phyloP scores from a whole-genome alignment of 1,140 invertebrate genomes.

The Schlechtendalia chinensis region DNA sequence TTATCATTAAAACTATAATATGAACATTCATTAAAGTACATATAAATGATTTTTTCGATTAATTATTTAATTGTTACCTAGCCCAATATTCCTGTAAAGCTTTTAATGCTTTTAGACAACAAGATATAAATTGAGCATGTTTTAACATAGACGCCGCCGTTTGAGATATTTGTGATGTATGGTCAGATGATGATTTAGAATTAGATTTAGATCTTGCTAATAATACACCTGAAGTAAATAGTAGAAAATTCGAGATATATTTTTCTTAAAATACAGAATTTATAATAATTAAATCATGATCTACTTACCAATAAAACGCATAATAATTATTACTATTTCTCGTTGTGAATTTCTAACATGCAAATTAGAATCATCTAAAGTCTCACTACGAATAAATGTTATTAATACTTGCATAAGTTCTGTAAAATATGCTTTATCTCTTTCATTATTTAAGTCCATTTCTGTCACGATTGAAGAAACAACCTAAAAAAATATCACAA shows the following conservation, averaged over 20 bases:
- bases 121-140: slow-evolving; percentile 30
- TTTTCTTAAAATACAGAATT: neutral
- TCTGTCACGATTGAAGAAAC: slow-evolving; percentile 30
- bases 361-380: slow-evolving; percentile 33
- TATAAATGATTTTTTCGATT: neutral
- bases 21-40: neutral
- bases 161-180: slow-evolving; percentile 39
- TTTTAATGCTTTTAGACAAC: slow-evolving; percentile 31
- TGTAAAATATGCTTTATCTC: slow-evolving; percentile 37
- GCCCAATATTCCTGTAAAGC: slow-evolving; percentile 43
- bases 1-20: slow-evolving; percentile 33
- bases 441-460: slow-evolving; percentile 33
- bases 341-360: slow-evolving; percentile 41
- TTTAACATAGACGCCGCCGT: slow-evolving; percentile 37
- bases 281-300: neutral
- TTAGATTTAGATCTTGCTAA: slow-evolving; percentile 45
- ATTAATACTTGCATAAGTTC: slow-evolving; percentile 37
- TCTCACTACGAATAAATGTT: slow-evolving; percentile 23
- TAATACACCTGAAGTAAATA: slow-evolving; percentile 37
- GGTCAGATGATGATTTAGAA: slow-evolving; percentile 34
- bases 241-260: neutral
- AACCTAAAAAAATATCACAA: neutral
- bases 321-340: slow-evolving; percentile 45
- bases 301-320: slow-evolving; percentile 35
- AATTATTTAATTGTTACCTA: slow-evolving; percentile 6